Conservation (phyloP, 2,888 invertebrate species). For the Aspidiotus destructor region DNA sequence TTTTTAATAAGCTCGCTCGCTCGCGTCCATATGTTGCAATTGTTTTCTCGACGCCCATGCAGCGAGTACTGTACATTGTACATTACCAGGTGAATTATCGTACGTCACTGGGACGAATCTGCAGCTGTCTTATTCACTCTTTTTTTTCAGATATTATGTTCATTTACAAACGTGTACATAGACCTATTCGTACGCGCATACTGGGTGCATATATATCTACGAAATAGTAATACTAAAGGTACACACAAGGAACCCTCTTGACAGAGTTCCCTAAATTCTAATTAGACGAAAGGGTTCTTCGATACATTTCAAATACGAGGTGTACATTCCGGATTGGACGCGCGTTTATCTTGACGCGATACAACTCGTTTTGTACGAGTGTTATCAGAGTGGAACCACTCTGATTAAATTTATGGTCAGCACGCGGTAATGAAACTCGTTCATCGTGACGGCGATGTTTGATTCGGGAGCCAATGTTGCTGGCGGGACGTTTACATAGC, state of each 20-base stretch:
- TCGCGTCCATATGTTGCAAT: too few species aligned
- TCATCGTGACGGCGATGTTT: not conserved
- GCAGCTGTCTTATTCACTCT: constrained; percentile 14
- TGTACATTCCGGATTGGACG: not conserved
- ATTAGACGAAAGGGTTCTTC: constrained; percentile 10
- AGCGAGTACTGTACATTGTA: constrained; percentile 9
- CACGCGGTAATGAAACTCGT: constrained; percentile 3
- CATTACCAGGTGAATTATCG: constrained; percentile 19
- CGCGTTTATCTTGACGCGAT: not conserved
- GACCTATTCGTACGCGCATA: too few species aligned
- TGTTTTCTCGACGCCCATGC: too few species aligned
- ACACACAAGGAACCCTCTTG: constrained; percentile 1
- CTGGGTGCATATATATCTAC: too few species aligned
- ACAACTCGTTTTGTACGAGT: not conserved
- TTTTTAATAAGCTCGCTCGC: too few species aligned
- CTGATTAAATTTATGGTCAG: constrained; percentile 28
- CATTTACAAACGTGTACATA: too few species aligned
- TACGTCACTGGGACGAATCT: constrained; percentile 23
- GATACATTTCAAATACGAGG: not conserved
- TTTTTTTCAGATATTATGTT: not conserved
- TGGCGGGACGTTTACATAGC: constrained; percentile 21
- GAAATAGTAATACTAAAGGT: not conserved
- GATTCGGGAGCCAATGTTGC: not conserved
- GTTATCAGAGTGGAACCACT: constrained; percentile 27
- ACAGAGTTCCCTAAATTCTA: constrained; percentile 10